A percentile compares a stretch with the other conserved stretches of the same genome.
phyloP scores from a whole-genome alignment of 2,113 vertebrate genomes.

The Limanda limanda region DNA sequence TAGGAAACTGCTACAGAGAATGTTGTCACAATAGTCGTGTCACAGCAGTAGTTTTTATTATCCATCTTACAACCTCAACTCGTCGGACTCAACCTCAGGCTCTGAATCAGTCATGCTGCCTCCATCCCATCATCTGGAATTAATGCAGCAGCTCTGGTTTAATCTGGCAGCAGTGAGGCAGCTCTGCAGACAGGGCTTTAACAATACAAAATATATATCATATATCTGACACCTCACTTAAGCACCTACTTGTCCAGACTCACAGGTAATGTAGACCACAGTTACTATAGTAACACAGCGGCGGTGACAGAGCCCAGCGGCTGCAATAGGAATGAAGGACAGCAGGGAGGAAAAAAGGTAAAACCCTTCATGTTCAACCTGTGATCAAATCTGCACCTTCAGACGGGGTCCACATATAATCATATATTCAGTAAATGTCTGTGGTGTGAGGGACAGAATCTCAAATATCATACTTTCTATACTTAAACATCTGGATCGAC shows the following conservation, averaged over 20 bases:
- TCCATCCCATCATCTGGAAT: neutral
- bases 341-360: neutral
- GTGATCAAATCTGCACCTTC: slow-evolving; percentile 11
- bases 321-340: slow-evolving; percentile 40
- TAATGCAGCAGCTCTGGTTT: slow-evolving; percentile 15
- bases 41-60: slow-evolving; percentile 9
- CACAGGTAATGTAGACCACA: slow-evolving; percentile 35
- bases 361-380: slow-evolving; percentile 14
- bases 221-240: slow-evolving; percentile 26
- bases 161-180: neutral
- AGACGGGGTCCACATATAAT: too few relatives aligned
- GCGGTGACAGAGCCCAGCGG: slow-evolving; percentile 17
- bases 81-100: neutral
- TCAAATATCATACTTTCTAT: too few relatives aligned
- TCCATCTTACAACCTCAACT: neutral
- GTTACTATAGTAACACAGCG: slow-evolving; percentile 65
- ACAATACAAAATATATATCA: slow-evolving; percentile 13
- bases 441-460: neutral
- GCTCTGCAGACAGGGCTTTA: neutral
- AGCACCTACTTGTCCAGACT: slow-evolving; percentile 10
- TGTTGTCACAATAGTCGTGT: slow-evolving; percentile 11
- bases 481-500: neutral
- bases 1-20: neutral
- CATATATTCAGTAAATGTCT: too few relatives aligned
- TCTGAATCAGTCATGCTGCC: neutral